These are phyloP conservation scores for Colistium nudipinnis DNA, from an alignment of 2,113 vertebrate genomes.

Conservation along the genomic window DNA sequence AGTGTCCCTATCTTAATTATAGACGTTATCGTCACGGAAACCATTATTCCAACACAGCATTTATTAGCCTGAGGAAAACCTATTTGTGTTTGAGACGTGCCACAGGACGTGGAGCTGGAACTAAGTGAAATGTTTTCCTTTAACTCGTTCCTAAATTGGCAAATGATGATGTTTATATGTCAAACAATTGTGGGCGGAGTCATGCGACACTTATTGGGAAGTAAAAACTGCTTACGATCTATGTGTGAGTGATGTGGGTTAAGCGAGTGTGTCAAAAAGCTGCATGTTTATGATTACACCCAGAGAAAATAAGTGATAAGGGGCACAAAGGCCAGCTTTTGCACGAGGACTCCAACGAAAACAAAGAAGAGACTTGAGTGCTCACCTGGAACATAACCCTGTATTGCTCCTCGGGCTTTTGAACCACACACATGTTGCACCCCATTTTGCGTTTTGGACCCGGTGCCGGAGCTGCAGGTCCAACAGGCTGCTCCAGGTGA, in stretches of 20 bases:
- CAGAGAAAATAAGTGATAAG: background rate
- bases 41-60: no score
- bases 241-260: background rate
- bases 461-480: slow-evolving; percentile 29
- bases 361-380: background rate
- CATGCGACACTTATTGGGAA: background rate
- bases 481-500: slow-evolving; percentile 28
- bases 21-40: slow-evolving; percentile 10
- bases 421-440: slow-evolving; percentile 94
- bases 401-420: slow-evolving; percentile 92
- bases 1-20: slow-evolving; percentile 50
- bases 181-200: background rate
- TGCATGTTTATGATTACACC: background rate
- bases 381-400: slow-evolving; percentile 94
- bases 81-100: background rate
- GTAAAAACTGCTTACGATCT: background rate
- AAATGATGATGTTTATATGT: background rate
- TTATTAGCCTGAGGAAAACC: no score
- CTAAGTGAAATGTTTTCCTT: background rate
- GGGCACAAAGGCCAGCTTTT: background rate
- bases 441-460: slow-evolving; percentile 81
- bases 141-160: background rate
- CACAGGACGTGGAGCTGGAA: background rate
- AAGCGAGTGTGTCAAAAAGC: slow-evolving; percentile 2
- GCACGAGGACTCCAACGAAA: background rate